A percentile compares a stretch with the other conserved stretches of the same genome.
Conservation (phyloP, 1,140 invertebrate genomes). For the Chrysomallon squamiferum region DNA sequence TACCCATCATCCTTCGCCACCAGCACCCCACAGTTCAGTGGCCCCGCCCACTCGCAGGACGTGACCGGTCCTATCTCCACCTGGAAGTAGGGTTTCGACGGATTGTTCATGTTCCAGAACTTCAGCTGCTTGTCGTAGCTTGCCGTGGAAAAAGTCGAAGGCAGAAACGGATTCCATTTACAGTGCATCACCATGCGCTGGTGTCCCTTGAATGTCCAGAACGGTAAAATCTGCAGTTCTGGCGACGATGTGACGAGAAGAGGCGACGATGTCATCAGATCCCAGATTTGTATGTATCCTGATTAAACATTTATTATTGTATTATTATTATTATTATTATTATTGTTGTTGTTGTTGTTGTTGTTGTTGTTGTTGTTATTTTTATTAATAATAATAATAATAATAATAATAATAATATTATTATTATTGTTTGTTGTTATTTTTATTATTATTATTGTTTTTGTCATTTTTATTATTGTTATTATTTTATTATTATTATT, state of each 20-base stretch:
- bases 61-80: neutral
- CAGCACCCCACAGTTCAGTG: neutral
- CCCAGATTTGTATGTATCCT: neutral
- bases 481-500: too few species aligned
- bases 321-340: too few species aligned
- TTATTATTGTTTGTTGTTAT: too few species aligned
- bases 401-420: too few species aligned
- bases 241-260: neutral
- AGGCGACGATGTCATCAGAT: neutral
- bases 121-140: neutral
- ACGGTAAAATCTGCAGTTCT: neutral
- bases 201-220: neutral
- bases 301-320: neutral
- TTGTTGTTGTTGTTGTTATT: too few species aligned
- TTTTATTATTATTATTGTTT: too few species aligned
- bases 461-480: too few species aligned
- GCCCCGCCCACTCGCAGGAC: neutral
- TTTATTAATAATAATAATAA: too few species aligned
- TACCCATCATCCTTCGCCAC: neutral
- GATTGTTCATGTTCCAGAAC: constrained; percentile 1
- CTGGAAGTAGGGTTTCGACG: neutral
- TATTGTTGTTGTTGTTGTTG: too few species aligned
- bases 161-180: neutral
- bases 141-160: neutral
- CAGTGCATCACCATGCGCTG: neutral